phyloP scores from a whole-genome alignment of 1,140 invertebrate genomes.

The Hypothenemus hampei region DNA sequence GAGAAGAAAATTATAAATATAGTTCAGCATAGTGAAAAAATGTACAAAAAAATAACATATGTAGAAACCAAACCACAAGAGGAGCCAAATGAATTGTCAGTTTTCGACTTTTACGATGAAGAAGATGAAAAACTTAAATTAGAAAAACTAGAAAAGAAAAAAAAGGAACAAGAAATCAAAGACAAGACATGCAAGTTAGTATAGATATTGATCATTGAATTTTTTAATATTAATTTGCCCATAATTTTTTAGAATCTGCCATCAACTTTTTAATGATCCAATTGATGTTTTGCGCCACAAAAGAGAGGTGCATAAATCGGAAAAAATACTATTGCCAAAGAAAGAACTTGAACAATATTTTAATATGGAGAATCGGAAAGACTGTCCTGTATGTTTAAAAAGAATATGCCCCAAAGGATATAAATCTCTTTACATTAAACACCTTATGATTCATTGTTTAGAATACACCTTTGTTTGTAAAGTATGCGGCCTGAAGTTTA shows the following conservation, averaged over 20 bases:
- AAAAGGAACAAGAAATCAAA: slow-evolving; percentile 2
- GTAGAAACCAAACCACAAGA: not conserved
- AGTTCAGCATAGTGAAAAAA: slow-evolving; percentile 64
- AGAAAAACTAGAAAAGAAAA: not conserved
- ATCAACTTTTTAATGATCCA: slow-evolving; percentile 22
- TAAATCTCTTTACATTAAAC: slow-evolving; percentile 29
- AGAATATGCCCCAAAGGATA: slow-evolving; percentile 15
- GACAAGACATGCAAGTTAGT: slow-evolving; percentile 11
- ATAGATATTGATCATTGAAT: not conserved
- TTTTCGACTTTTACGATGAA: slow-evolving; percentile 22
- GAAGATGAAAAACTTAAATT: slow-evolving; percentile 13
- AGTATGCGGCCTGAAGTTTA: slow-evolving; percentile 32
- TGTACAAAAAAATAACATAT: not conserved
- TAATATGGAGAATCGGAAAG: slow-evolving; percentile 13
- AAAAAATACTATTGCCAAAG: slow-evolving; percentile 21
- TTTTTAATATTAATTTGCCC: slow-evolving; percentile 2
- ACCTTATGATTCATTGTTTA: slow-evolving; percentile 28
- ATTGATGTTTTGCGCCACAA: slow-evolving; percentile 31
- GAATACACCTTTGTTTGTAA: slow-evolving; percentile 24
- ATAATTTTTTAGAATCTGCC: slow-evolving; percentile 12
- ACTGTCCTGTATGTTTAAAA: slow-evolving; percentile 34
- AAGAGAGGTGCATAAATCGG: slow-evolving; percentile 21
- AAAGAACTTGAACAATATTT: slow-evolving; percentile 30
- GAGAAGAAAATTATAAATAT: slow-evolving; percentile 81
- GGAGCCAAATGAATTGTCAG: slow-evolving; percentile 2